Base-by-base conservation (phyloP, 2,888 invertebrate genomes). In the Scaptodrosophila latifasciaeformis region DNA sequence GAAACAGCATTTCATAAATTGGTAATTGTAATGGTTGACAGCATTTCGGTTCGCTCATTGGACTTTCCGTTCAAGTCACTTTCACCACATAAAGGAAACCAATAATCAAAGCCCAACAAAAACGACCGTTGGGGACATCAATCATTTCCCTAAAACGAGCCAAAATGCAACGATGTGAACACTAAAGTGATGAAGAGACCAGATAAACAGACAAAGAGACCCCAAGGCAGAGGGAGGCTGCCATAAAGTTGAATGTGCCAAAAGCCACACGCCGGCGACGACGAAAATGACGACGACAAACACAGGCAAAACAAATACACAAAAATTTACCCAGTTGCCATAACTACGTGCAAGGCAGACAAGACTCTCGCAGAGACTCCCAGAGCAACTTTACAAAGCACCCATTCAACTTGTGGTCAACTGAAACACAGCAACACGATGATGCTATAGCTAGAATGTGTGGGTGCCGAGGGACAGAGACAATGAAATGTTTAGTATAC, bases 401-500 rank as follows among this genome's bases (percentile, higher is more conserved):
- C 24, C 4, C 24, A 24, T 24, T 24, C 54, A 57, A 66, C 67
- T 67, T 63, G 65, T 50, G 65, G 65, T 66, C 65, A 67, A 40
- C 45, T 24, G 24, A 5, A 17, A 15, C 17, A 37, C 10, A 37
- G 37, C 18, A 34, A 15, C 29, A 18, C 39, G 2, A 24, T 27
- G 21, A 37, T 10, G 5, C 29, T 15, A 10, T n/a, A 13, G 2
- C 5, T 3, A 21, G 15, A 48, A 4, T 27, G 12, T 27, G 19
- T 42, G 31, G n/a, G 30, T 39, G 40, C 19, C 39, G 9, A n/a
- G 19, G 59, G 61, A 64, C 78, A 75, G 17, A 35, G 6, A 12
- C 76, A 69, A 69, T 72, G 72, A 76, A 79, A 70, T 79, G 79
- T 79, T 79, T 75, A 71, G 77, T 79, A 75, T 79, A 75, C 79